Evolutionary conservation across 1,140 invertebrate species (phyloP), one percentile per base, ranked within the genome.

Genomic region (Conus betulinus): DNA sequence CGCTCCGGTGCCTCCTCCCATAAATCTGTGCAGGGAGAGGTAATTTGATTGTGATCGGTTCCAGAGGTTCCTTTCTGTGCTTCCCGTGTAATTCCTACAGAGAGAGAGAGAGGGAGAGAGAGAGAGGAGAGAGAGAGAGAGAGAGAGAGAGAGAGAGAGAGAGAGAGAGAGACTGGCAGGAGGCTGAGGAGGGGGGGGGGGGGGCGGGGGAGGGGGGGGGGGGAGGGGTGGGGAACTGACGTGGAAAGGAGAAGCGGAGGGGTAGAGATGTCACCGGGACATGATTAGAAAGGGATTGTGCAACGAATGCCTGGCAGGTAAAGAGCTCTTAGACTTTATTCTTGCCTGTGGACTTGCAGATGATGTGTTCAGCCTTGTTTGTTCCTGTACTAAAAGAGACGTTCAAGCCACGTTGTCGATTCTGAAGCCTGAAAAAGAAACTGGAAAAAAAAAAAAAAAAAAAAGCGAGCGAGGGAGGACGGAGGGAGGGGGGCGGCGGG

Each of bases 401-500:
- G 39, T 39, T 39, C 39, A 39, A 39, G 39, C 39, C 0, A 39
- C 39, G 39, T 39, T 39, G 3, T 39, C 39, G 39, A 39, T 39
- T 39, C 39, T 3, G 39, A 23, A 79, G 51, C 10, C 11, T 13
- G 78, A 81, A 57, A 86, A 51, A 78, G 57, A 87, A 55, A 84
- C 55, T 74, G 55, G n/a, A n/a, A 53, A 7, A 25, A 27, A 52
- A 67, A 88, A 25, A 86, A 13, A 20, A 76, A 88, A 39, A 83
- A 13, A 87, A 51, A 51, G 60, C 39, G 82, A 74, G 74, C 63
- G 85, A 52, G 27, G 17, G 67, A 88, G 55, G 87, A 71, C 63
- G 82, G 57, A 79, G 76, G 39, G 79, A 85, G 25, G 55, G 57
- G 79, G 60, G 79, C 78, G 25, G 55, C 27, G 79, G 60, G 39